Evolutionary conservation across 2,113 vertebrate species (phyloP).

Genomic region (Xiphophorus maculatus): DNA sequence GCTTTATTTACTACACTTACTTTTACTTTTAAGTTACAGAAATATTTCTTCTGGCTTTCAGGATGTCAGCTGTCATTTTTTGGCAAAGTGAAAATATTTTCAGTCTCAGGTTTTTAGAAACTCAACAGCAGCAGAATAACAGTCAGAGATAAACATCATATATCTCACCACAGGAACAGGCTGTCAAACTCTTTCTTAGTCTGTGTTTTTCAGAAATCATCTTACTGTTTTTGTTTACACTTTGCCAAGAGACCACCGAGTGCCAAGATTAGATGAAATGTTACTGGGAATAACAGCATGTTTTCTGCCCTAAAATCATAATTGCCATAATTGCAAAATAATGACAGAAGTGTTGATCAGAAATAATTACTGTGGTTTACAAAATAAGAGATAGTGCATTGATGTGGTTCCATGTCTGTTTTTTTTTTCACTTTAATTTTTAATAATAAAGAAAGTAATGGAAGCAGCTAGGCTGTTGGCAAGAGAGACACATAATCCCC

Average conservation of each 20-base stretch:
- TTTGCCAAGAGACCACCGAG: conserved; percentile 4
- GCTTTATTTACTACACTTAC: background rate
- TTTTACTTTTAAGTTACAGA: conserved; percentile 22
- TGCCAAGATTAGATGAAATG: conserved; percentile 30
- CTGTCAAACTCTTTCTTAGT: conserved; percentile 9
- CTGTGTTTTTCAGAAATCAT: conserved; percentile 1
- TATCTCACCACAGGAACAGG: conserved; percentile 18
- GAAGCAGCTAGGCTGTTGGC: conserved; percentile 8
- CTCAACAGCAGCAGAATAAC: conserved; percentile 29
- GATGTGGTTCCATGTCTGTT: background rate
- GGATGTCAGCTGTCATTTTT: conserved; percentile 3
- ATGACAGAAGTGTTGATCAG: conserved; percentile 31
- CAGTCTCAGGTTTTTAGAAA: conserved; percentile 21
- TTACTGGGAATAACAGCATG: conserved; percentile 16
- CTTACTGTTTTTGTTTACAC: conserved; percentile 14
- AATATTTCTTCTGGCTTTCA: conserved; percentile 7
- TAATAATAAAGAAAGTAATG: conserved; percentile 5
- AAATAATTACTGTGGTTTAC: conserved; percentile 17
- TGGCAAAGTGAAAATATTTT: conserved; percentile 12
- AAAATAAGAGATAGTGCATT: conserved; percentile 18
- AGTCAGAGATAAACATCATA: conserved; percentile 25
- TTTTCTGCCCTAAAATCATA: conserved; percentile 20
- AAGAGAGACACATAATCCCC: conserved; percentile 4
- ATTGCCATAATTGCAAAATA: conserved; percentile 23
- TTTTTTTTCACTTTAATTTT: conserved; percentile 2